Evolutionary conservation across 2,113 vertebrate genomes (phyloP).

Genomic region (Henicopernis longicauda): DNA sequence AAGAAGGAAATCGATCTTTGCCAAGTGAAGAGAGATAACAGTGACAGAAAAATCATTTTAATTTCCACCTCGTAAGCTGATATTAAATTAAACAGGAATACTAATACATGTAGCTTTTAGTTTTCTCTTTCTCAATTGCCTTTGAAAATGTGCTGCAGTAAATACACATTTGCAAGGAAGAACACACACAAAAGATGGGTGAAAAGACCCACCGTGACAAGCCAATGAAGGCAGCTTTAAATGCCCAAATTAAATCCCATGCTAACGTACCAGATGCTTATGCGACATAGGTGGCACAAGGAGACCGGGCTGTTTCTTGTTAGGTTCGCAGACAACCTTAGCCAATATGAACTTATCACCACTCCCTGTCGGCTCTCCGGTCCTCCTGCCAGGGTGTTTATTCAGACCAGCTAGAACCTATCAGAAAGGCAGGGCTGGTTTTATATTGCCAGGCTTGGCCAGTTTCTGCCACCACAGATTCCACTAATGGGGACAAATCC

Average conservation of each 20-base stretch:
- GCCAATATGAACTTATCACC: neutral
- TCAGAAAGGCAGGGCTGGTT: neutral
- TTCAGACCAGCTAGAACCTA: neutral
- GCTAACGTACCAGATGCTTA: neutral
- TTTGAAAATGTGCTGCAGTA: conserved; percentile 15
- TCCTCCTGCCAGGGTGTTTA: neutral
- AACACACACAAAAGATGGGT: neutral
- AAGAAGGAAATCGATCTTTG: conserved; percentile 47
- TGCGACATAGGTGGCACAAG: rapidly evolving
- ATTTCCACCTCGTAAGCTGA: conserved; percentile 45
- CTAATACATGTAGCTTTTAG: neutral
- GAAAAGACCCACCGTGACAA: neutral
- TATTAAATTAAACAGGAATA: conserved; percentile 52
- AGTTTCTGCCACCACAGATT: neutral
- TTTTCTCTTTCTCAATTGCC: neutral
- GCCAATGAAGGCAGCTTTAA: neutral
- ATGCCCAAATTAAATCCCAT: neutral
- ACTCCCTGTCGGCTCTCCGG: neutral
- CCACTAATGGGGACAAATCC: neutral
- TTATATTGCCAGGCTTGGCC: neutral
- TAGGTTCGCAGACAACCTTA: neutral
- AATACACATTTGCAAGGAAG: neutral
- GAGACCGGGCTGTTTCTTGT: rapidly evolving
- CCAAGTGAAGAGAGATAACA: conserved; percentile 33
- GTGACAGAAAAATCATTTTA: conserved; percentile 52